A percentile compares a stretch with the other conserved stretches of the same genome.
Evolutionary conservation across 1,140 invertebrate species (phyloP).

Genomic region (Eubasilissa regina): DNA sequence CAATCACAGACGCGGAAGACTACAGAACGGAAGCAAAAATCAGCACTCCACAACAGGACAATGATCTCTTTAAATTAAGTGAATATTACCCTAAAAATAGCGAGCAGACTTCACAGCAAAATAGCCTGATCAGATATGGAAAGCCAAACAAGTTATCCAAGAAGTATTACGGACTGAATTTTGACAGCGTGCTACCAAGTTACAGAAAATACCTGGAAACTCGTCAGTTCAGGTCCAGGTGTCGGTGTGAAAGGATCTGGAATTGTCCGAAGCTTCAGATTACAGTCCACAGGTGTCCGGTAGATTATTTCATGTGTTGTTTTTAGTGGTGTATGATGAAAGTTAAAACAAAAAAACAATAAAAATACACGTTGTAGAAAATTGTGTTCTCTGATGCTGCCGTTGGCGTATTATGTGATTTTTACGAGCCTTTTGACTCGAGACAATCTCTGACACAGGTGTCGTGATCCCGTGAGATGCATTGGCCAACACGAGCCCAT

Average conservation of each 20-base stretch:
- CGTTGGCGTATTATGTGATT: too few species aligned
- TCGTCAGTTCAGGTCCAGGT: constrained; percentile 64
- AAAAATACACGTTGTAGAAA: too few species aligned
- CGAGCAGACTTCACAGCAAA: constrained; percentile 55
- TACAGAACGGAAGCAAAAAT: constrained; percentile 62
- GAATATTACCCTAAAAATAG: constrained; percentile 59
- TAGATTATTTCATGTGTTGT: constrained; percentile 70
- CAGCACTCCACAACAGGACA: constrained; percentile 62
- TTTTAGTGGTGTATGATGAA: constrained; percentile 60
- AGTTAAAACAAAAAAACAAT: constrained; percentile 26
- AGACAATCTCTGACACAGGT: too few species aligned
- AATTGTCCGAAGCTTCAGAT: constrained; percentile 70
- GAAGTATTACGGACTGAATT: constrained; percentile 49
- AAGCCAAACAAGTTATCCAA: constrained; percentile 48
- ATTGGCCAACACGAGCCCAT: too few species aligned
- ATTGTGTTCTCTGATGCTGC: too few species aligned
- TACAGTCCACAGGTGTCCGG: constrained; percentile 68
- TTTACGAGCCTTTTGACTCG: not conserved
- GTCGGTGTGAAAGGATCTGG: constrained; percentile 69
- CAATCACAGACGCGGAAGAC: constrained; percentile 42
- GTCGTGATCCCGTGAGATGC: too few species aligned
- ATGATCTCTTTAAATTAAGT: constrained; percentile 54
- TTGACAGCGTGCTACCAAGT: constrained; percentile 30
- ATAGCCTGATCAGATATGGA: constrained; percentile 58
- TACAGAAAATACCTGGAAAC: constrained; percentile 58